Evolutionary conservation across 2,113 vertebrate genomes (phyloP).

Genomic region (Uropsilus gracilis): DNA sequence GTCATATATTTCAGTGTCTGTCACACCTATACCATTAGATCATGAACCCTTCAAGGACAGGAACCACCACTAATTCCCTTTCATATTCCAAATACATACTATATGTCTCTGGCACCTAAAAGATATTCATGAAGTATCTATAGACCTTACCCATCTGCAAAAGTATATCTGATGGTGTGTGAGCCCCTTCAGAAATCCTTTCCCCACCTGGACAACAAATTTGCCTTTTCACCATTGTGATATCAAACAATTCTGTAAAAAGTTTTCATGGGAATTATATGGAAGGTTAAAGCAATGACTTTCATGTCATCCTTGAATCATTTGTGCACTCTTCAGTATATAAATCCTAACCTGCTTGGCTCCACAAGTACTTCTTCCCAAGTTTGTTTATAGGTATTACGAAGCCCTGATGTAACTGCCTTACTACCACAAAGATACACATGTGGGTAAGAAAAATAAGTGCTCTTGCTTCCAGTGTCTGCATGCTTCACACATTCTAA

Average conservation of each 20-base stretch:
- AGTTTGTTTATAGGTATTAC: not conserved
- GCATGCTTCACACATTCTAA: not conserved
- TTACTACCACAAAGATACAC: not conserved
- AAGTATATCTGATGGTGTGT: not conserved
- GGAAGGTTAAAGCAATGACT: not conserved
- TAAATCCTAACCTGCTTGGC: not conserved
- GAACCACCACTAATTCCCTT: not conserved
- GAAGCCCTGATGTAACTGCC: conserved; percentile 7
- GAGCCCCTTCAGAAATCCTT: not conserved
- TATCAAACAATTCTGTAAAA: not conserved
- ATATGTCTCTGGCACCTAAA: not conserved
- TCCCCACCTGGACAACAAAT: not conserved
- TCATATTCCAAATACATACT: not conserved
- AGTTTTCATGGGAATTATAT: not conserved
- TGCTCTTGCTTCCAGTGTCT: not conserved
- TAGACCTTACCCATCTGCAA: not conserved
- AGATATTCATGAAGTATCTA: not conserved
- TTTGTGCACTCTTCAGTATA: not conserved
- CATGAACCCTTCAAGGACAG: not conserved
- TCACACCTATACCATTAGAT: not conserved
- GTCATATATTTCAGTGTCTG: not conserved
- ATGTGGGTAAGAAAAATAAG: not conserved
- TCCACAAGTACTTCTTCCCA: not conserved
- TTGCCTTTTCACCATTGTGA: not conserved
- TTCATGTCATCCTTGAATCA: not conserved